phyloP scores from a whole-genome alignment of 2,888 invertebrate genomes.

The Ichneumon xanthorius region DNA sequence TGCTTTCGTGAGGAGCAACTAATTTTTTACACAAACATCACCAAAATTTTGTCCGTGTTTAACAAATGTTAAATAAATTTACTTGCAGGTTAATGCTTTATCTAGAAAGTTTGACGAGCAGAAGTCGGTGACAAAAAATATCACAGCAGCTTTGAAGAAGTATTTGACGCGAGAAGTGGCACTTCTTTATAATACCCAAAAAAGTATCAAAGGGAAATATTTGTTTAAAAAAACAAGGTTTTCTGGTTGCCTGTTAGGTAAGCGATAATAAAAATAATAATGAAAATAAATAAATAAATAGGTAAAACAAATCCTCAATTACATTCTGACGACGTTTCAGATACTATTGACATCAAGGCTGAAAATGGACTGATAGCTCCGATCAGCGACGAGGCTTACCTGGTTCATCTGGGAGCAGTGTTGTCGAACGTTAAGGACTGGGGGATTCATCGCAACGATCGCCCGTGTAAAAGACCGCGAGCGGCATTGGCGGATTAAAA shows the following conservation, averaged over 20 bases:
- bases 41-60: neutral
- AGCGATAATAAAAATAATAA: constrained; percentile 9
- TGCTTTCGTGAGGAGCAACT: constrained; percentile 22
- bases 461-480: neutral
- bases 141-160: no score
- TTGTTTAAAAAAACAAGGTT: constrained; percentile 35
- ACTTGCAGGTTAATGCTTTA: neutral
- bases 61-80: neutral
- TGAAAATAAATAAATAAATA: neutral
- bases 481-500: neutral
- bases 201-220: constrained; percentile 23
- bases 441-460: constrained; percentile 17
- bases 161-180: no score
- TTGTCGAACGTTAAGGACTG: constrained; percentile 41
- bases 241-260: constrained; percentile 31
- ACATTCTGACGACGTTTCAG: constrained; percentile 8
- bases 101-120: neutral
- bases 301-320: constrained; percentile 6
- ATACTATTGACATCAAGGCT: constrained; percentile 34
- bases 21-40: neutral
- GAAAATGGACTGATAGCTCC: constrained; percentile 21
- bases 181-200: constrained; percentile 40
- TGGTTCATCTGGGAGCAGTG: constrained; percentile 28
- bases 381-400: constrained; percentile 25
- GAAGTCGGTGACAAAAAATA: constrained; percentile 31